phyloP scores from a whole-genome alignment of 2,797 vertebrate species.

The Pangasius sanitwongsei region DNA sequence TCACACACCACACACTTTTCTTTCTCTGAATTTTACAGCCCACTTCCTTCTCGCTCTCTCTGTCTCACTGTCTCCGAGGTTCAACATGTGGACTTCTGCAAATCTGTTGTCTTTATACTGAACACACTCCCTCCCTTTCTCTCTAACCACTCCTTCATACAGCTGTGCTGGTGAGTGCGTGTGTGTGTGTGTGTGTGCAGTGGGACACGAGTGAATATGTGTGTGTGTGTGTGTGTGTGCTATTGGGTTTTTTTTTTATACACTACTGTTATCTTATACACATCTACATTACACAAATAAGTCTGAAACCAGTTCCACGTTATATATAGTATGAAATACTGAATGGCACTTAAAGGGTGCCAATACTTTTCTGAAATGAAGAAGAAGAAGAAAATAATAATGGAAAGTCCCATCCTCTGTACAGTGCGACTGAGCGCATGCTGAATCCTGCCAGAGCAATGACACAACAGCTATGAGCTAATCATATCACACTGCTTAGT shows the following conservation, averaged over 20 bases:
- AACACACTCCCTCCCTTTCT: conserved; percentile 30
- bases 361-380: neutral
- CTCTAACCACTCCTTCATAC: conserved; percentile 71
- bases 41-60: neutral
- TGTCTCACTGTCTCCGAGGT: neutral
- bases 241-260: neutral
- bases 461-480: conserved; percentile 18
- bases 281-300: too few species aligned
- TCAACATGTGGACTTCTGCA: conserved; percentile 41
- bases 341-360: neutral
- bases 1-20: neutral
- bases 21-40: neutral
- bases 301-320: neutral
- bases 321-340: neutral
- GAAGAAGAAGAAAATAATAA: neutral
- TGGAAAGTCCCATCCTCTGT: conserved; percentile 26
- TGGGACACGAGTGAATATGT: conserved; percentile 26
- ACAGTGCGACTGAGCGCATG: neutral
- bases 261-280: neutral
- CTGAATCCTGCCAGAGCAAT: conserved; percentile 12
- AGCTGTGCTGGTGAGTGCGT: conserved; percentile 69
- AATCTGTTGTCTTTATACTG: conserved; percentile 42
- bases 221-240: conserved; percentile 38
- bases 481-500: neutral
- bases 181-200: conserved; percentile 20